Percentiles rank a stretch among this genome's conserved stretches.
Evolutionary conservation across 2,888 invertebrate genomes (phyloP).

Genomic region (Lasioglossum calceatum): DNA sequence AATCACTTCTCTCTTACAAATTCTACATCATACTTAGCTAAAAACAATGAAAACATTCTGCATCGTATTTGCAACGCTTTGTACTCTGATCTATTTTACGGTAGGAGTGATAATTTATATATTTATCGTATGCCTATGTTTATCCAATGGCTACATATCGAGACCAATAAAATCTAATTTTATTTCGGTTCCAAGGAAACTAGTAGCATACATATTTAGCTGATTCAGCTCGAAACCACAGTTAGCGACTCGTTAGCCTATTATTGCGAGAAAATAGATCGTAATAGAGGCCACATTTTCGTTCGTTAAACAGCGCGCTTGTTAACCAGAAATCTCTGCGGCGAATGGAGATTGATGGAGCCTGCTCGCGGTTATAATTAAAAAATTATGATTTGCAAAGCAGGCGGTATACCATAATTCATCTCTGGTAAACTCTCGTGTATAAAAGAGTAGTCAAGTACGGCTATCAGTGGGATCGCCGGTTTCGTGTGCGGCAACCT

Average conservation of each 20-base stretch:
- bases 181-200: neutral
- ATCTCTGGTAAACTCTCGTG: neutral
- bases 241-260: neutral
- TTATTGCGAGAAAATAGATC: neutral
- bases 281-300: neutral
- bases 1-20: neutral
- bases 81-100: neutral
- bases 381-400: conserved; percentile 9
- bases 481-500: neutral
- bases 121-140: neutral
- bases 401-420: neutral
- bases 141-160: neutral
- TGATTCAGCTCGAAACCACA: neutral
- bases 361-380: neutral
- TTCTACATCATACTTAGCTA: neutral
- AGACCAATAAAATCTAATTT: neutral
- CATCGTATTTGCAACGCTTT: too few species aligned
- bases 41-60: neutral
- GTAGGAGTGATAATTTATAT: neutral
- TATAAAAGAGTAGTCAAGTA: conserved; percentile 18
- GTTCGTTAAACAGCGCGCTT: neutral
- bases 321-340: neutral
- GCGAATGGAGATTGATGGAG: neutral
- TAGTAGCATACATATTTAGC: neutral
- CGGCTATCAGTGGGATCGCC: conserved; percentile 5